phyloP scores from a whole-genome alignment of 2,888 invertebrate species.

The Calameuta filiformis region DNA sequence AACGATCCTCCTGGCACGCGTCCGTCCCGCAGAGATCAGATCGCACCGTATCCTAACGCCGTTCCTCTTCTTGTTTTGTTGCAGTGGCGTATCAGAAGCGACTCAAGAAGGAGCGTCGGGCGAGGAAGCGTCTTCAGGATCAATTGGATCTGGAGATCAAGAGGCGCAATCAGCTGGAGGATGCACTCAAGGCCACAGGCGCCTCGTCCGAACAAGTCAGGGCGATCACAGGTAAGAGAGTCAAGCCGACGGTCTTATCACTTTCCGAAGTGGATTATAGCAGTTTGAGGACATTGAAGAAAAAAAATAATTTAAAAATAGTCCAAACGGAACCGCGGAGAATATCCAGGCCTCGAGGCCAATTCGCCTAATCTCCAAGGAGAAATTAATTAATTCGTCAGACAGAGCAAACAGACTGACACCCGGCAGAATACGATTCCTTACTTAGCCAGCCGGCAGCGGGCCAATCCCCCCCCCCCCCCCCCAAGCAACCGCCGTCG shows the following conservation, averaged over 20 bases:
- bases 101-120: slow-evolving; percentile 87
- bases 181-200: slow-evolving; percentile 81
- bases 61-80: slow-evolving; percentile 45
- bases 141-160: slow-evolving; percentile 86
- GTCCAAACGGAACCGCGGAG: slow-evolving; percentile 28
- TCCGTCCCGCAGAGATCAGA: slow-evolving; percentile 22
- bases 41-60: slow-evolving; percentile 22
- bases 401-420: slow-evolving; percentile 59
- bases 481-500: slow-evolving; percentile 17
- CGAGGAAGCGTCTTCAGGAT: slow-evolving; percentile 85
- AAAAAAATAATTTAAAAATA: background rate
- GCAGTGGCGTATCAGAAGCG: slow-evolving; percentile 91
- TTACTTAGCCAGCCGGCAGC: slow-evolving; percentile 51
- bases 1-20: slow-evolving; percentile 20
- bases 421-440: slow-evolving; percentile 61
- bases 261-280: background rate
- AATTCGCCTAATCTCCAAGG: slow-evolving; percentile 51
- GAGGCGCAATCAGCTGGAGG: slow-evolving; percentile 82
- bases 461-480: slow-evolving; percentile 32
- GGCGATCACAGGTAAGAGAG: slow-evolving; percentile 80
- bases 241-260: slow-evolving; percentile 11
- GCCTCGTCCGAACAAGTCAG: slow-evolving; percentile 81
- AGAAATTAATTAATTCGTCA: slow-evolving; percentile 62
- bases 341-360: slow-evolving; percentile 52
- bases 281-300: background rate